A percentile compares a stretch with the other conserved stretches of the same genome.
phyloP scores from a whole-genome alignment of 2,888 invertebrate genomes.

The Perizoma affinitatum region DNA sequence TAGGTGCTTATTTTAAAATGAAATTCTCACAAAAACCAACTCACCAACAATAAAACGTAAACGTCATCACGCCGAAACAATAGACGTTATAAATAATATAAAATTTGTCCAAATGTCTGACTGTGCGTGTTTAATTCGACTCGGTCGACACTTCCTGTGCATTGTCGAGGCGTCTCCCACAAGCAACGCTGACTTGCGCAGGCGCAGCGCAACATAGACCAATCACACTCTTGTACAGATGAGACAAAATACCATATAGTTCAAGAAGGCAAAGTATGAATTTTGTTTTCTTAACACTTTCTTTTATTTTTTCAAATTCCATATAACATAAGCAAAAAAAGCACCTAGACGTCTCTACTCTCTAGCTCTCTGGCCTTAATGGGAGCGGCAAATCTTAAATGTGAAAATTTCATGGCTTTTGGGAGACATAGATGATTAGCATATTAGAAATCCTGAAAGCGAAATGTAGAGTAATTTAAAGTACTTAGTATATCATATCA shows the following conservation, averaged over 20 bases:
- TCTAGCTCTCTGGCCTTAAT: too few relatives aligned
- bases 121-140: constrained; percentile 67
- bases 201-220: constrained; percentile 54
- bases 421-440: too few relatives aligned
- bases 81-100: constrained; percentile 64
- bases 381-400: too few relatives aligned
- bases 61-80: constrained; percentile 40
- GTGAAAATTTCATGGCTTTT: too few relatives aligned
- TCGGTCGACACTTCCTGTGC: constrained; percentile 80
- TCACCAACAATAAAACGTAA: constrained; percentile 30
- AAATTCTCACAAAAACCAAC: constrained; percentile 22
- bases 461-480: too few relatives aligned
- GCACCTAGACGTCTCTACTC: too few relatives aligned
- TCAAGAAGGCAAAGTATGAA: too few relatives aligned
- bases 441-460: too few relatives aligned
- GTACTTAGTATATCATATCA: too few relatives aligned
- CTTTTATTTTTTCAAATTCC: too few relatives aligned
- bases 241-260: constrained; percentile 20
- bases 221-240: constrained; percentile 35
- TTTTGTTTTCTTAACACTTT: too few relatives aligned
- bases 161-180: constrained; percentile 72
- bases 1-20: neutral
- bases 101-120: constrained; percentile 68
- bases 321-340: too few relatives aligned
- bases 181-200: constrained; percentile 58